These are phyloP conservation scores for Cygnus buccinator DNA, from an alignment of 2,113 vertebrate species.

Conservation along the genomic window DNA sequence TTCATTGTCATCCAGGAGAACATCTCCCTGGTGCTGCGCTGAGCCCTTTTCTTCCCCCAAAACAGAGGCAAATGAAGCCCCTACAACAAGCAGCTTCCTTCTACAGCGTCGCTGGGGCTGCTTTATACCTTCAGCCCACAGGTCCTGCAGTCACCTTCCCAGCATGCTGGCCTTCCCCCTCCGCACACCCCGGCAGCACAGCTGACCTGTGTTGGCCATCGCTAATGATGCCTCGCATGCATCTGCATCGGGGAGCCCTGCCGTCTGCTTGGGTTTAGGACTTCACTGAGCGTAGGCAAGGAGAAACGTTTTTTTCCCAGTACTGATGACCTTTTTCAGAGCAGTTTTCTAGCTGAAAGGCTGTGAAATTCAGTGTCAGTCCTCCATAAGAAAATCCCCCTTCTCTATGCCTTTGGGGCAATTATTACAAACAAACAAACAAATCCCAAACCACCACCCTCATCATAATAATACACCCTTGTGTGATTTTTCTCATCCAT, in stretches of 20 bases:
- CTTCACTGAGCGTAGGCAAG: neutral
- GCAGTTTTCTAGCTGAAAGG: neutral
- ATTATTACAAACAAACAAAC: neutral
- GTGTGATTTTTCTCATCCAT: neutral
- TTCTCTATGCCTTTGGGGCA: neutral
- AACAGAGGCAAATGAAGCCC: neutral
- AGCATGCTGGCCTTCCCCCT: no score
- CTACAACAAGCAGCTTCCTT: neutral
- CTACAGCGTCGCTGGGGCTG: rapidly evolving
- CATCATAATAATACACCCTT: neutral
- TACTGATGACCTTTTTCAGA: neutral
- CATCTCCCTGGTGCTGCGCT: rapidly evolving
- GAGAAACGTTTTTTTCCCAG: neutral
- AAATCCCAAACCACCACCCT: neutral
- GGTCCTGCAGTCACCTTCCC: neutral
- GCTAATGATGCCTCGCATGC: rapidly evolving
- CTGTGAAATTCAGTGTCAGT: neutral
- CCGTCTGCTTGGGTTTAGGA: neutral
- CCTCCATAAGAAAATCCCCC: rapidly evolving
- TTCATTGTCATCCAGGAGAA: neutral
- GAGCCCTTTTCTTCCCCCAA: neutral
- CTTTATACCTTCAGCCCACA: neutral
- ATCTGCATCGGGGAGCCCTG: neutral
- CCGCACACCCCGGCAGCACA: neutral
- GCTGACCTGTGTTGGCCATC: neutral